These are phyloP conservation scores for Cherax quadricarinatus DNA, from an alignment of 1,140 invertebrate genomes.

Conservation along the genomic window DNA sequence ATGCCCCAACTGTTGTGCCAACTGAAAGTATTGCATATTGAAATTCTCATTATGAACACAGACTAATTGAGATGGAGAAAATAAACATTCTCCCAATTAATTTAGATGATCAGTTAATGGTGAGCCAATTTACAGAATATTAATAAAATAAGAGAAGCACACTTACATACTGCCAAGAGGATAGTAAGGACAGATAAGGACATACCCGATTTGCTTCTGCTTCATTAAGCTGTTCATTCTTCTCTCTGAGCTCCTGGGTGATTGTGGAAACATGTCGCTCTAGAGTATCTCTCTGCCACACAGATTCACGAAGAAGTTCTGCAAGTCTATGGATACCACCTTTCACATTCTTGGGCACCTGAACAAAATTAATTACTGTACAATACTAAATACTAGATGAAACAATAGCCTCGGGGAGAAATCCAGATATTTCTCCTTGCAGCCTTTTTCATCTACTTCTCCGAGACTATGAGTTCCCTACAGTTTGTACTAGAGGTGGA, in stretches of 20 bases:
- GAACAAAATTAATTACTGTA: background rate
- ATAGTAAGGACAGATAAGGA: background rate
- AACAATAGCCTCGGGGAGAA: no score
- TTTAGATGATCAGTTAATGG: no score
- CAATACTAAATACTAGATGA: no score
- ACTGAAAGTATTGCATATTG: no score
- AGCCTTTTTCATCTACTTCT: background rate
- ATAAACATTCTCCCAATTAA: no score
- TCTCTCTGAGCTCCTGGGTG: conserved; percentile 52
- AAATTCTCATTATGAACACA: no score
- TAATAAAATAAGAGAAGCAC: no score
- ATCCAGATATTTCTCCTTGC: background rate
- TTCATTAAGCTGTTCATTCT: conserved; percentile 45
- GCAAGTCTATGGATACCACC: conserved; percentile 20
- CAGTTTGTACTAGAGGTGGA: background rate
- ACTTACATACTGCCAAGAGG: no score
- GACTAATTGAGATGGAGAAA: no score
- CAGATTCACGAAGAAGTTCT: conserved; percentile 24
- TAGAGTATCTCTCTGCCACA: conserved; percentile 57
- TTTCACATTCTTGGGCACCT: conserved; percentile 22
- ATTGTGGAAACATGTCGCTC: conserved; percentile 43
- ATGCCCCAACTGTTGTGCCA: no score
- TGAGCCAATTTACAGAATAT: no score
- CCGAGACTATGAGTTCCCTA: background rate
- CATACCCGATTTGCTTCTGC: conserved; percentile 41